phyloP scores from a whole-genome alignment of 2,888 invertebrate species.

The Disparrhopalites patrizii region DNA sequence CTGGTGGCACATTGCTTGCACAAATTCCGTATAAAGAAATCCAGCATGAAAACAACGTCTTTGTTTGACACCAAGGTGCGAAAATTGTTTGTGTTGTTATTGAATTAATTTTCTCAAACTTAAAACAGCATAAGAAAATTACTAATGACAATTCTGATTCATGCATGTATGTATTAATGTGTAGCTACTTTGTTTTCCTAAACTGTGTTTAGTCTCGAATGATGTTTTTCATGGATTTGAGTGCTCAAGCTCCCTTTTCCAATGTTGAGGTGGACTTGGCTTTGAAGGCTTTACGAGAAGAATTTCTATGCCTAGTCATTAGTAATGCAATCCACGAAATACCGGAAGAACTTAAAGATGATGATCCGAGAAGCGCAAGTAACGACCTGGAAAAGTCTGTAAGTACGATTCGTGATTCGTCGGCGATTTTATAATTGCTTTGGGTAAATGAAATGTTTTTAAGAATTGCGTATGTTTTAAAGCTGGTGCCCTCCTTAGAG shows the following conservation, averaged over 20 bases:
- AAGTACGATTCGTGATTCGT: not conserved
- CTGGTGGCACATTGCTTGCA: conserved; percentile 73
- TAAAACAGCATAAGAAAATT: too few species aligned
- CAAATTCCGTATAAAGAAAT: conserved; percentile 68
- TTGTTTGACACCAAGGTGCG: conserved; percentile 71
- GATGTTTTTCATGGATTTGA: conserved; percentile 56
- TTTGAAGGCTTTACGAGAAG: conserved; percentile 63
- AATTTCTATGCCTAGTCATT: conserved; percentile 70
- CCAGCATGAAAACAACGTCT: conserved; percentile 62
- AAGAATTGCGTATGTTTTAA: not conserved
- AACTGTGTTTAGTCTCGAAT: conserved; percentile 34
- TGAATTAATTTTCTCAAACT: too few species aligned
- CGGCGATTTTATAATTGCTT: not conserved
- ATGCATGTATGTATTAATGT: not conserved
- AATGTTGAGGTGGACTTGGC: conserved; percentile 60
- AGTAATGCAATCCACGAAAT: conserved; percentile 70
- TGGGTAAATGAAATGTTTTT: not conserved
- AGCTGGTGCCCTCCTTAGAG: conserved; percentile 38
- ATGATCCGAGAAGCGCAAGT: conserved; percentile 2
- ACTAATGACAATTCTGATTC: not conserved
- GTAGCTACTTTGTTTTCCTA: not conserved
- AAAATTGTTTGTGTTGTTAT: conserved; percentile 24
- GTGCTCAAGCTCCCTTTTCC: conserved; percentile 40
- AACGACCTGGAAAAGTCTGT: not conserved
- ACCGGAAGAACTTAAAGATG: conserved; percentile 49